Evolutionary conservation across 2,888 invertebrate species (phyloP), one percentile per base, ranked within the genome.

Genomic region (Diplazon laetatorius): DNA sequence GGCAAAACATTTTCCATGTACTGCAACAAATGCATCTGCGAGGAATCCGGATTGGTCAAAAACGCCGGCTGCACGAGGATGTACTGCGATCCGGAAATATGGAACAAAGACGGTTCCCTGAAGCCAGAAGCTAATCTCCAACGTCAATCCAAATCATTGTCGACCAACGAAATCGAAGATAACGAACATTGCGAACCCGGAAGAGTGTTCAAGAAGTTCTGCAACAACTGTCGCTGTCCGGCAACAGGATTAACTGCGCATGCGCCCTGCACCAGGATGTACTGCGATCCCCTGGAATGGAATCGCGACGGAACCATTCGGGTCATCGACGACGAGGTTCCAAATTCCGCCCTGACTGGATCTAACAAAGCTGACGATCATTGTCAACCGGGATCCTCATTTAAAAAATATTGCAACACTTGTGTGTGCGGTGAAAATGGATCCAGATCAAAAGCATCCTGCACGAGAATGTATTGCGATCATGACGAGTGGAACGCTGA

Each of bases 171-270:
- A 4, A 4, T 4, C n/a, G 12, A 10, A 12, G n/a, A 42, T 4
- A n/a, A 42, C 3, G 12, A n/a, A 12, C n/a, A 48, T 12, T 78
- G 78, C 62, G 46, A 57, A 2, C 84, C 85, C 4, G 83, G 84
- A 35, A 66, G 92, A 79, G 91, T 91, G 79, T 93, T 92, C 89
- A 91, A 91, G 75, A 89, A 89, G 74, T 93, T 93, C 68, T 94
- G 93, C 87, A 93, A 93, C 83, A 93, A 92, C 86, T 94, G 94
- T 83, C 91, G 92, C 25, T 94, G 94, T n/a, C n/a, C 84, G 92
- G 92, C 74, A 87, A 91, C 14, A 93, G 72, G 72, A 6, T 6
- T 30, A 6, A 6, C 30, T 16, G 37, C 14, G 2, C 9, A 4
- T n/a, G 42, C 18, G 18, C 9, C 30, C 18, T 42, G 42, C 42